Evolutionary conservation across 1,140 invertebrate species (phyloP).

Genomic region (Chionoecetes opilio): DNA sequence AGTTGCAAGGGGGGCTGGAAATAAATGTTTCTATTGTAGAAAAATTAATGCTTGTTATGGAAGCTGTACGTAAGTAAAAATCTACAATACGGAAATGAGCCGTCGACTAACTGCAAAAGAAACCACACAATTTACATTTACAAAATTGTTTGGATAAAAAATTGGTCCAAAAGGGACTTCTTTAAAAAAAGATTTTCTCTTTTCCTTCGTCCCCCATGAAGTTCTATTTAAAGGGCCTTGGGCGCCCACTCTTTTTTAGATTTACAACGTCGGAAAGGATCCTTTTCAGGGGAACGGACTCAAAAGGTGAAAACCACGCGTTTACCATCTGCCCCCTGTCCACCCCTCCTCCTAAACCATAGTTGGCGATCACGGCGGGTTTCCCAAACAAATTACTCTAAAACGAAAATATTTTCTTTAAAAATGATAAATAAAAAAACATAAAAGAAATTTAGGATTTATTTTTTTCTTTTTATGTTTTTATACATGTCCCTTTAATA

Average conservation of each 20-base stretch:
- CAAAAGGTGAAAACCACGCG: neutral
- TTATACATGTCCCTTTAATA: too few species aligned
- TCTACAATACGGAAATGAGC: neutral
- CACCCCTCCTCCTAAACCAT: neutral
- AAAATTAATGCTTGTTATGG: neutral
- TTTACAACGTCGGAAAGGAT: neutral
- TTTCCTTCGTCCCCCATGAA: neutral
- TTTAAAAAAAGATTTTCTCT: neutral
- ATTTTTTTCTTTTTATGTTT: too few species aligned
- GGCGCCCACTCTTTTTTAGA: neutral
- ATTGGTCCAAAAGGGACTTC: neutral
- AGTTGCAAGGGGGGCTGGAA: too few species aligned
- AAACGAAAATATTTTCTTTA: too few species aligned
- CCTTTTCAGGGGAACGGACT: neutral
- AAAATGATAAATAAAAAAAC: too few species aligned
- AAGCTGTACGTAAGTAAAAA: neutral
- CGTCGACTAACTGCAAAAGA: neutral
- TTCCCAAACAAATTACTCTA: too few species aligned
- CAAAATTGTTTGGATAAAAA: neutral
- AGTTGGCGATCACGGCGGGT: too few species aligned
- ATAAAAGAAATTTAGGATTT: too few species aligned
- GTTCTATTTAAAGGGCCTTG: neutral
- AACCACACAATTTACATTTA: neutral
- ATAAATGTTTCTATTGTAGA: neutral
- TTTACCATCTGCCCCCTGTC: neutral